phyloP scores from a whole-genome alignment of 2,113 vertebrate species.

The Uria lomvia region DNA sequence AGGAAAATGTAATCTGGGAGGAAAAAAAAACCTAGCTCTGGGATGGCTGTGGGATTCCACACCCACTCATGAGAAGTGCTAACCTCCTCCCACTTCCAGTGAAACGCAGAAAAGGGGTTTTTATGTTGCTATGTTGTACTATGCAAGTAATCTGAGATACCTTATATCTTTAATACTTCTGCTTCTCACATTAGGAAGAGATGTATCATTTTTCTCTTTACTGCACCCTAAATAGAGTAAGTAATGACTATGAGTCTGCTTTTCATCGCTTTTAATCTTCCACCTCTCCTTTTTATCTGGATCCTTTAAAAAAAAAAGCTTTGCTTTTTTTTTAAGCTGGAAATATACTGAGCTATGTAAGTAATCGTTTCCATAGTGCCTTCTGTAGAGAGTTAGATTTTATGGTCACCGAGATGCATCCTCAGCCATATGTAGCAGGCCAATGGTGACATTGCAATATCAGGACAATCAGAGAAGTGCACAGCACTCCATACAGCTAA shows the following conservation, averaged over 20 bases:
- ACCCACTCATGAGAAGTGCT: not conserved
- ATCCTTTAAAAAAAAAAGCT: not conserved
- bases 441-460: not conserved
- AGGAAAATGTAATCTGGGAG: not conserved
- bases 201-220: not conserved
- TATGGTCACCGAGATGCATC: not conserved
- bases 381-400: slow-evolving; percentile 9
- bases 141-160: not conserved
- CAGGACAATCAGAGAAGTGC: not conserved
- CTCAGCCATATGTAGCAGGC: not conserved
- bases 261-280: not conserved
- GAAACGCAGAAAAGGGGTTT: not conserved
- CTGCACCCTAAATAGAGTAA: not conserved
- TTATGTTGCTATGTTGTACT: not conserved
- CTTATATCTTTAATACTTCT: not conserved
- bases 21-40: not conserved
- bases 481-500: not conserved
- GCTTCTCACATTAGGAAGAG: not conserved
- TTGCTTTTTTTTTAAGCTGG: not conserved
- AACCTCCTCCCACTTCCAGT: not conserved
- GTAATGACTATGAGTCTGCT: not conserved
- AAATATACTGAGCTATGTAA: not conserved
- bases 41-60: not conserved
- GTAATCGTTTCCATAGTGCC: not conserved
- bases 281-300: not conserved